Evolutionary conservation across 2,797 vertebrate genomes (phyloP).

Genomic region (Mormyrops boulengeri): DNA sequence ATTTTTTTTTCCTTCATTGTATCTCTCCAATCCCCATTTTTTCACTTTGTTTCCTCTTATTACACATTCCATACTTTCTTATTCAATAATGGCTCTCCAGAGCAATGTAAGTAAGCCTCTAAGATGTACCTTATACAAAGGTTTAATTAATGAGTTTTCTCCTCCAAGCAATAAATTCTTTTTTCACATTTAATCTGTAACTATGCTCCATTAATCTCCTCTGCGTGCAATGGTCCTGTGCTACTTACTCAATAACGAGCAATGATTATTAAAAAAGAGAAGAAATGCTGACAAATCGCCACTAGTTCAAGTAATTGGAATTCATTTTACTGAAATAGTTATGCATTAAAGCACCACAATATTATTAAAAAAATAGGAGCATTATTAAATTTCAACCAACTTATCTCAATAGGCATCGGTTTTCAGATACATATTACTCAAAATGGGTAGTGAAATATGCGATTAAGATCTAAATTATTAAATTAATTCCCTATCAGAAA

Average conservation of each 20-base stretch:
- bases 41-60: background rate
- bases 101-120: background rate
- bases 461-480: background rate
- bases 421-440: background rate
- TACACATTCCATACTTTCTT: background rate
- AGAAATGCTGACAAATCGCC: background rate
- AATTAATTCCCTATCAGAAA: background rate
- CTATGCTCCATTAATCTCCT: background rate
- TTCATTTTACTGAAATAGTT: background rate
- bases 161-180: background rate
- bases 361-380: background rate
- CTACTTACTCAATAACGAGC: background rate
- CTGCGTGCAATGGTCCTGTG: background rate
- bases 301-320: background rate
- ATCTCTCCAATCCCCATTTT: background rate
- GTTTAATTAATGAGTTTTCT: background rate
- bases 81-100: background rate
- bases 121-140: background rate
- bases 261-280: background rate
- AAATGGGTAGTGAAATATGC: background rate
- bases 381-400: background rate
- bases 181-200: constrained; percentile 2
- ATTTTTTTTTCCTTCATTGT: background rate
- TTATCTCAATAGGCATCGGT: background rate
- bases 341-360: background rate